Percentiles rank a stretch among this genome's conserved stretches.
phyloP scores from a whole-genome alignment of 2,113 vertebrate species.

The Osmerus mordax region DNA sequence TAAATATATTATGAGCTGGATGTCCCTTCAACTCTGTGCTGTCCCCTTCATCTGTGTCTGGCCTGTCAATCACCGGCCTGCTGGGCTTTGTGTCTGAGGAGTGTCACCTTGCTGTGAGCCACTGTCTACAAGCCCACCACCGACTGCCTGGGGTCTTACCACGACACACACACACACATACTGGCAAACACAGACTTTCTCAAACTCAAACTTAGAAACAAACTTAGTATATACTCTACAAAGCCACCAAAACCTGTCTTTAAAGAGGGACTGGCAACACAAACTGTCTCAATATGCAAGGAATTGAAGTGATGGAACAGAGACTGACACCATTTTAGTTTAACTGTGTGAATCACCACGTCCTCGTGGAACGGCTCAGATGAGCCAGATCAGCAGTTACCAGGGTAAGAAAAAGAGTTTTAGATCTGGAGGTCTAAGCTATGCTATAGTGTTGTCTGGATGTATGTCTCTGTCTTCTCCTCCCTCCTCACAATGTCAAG shows the following conservation, averaged over 20 bases:
- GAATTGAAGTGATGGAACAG: no score
- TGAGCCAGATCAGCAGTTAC: no score
- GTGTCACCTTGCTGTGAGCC: slow-evolving; percentile 34
- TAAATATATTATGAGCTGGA: slow-evolving; percentile 8
- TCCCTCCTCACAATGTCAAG: slow-evolving; percentile 9
- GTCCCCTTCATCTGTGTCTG: slow-evolving; percentile 10
- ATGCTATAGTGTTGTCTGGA: neutral
- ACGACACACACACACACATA: neutral
- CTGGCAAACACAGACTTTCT: neutral
- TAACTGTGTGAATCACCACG: no score
- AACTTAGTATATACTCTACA: no score
- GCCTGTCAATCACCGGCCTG: slow-evolving; percentile 36
- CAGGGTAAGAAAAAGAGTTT: no score
- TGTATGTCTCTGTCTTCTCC: slow-evolving; percentile 5
- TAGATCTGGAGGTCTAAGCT: neutral
- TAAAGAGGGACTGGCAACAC: no score
- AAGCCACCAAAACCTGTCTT: no score
- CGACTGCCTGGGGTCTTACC: neutral
- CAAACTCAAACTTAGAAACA: neutral
- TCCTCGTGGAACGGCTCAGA: no score
- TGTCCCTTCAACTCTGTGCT: slow-evolving; percentile 2
- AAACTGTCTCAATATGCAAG: no score
- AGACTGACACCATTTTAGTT: no score
- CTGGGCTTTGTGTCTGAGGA: slow-evolving; percentile 15
- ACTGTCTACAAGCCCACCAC: slow-evolving; percentile 8